Conservation (phyloP, 2,113 vertebrate genomes). For the Uropsilus gracilis region DNA sequence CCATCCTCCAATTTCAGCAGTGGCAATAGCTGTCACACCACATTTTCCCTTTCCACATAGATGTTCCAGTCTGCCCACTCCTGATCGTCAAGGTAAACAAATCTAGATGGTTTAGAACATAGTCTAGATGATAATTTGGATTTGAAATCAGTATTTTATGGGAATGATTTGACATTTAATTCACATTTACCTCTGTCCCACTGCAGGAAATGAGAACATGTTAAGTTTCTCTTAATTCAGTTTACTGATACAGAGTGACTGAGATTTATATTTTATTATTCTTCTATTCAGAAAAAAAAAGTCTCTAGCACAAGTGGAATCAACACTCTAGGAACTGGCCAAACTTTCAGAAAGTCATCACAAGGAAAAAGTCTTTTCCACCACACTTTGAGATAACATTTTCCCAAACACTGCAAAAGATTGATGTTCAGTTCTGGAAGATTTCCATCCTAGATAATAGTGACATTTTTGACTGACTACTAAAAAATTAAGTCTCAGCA, state of each 20-base stretch:
- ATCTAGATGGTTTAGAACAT: not conserved
- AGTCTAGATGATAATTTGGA: not conserved
- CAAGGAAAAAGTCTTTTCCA: not conserved
- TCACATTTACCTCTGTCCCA: not conserved
- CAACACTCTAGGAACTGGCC: not conserved
- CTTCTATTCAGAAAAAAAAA: not conserved
- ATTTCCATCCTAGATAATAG: not conserved
- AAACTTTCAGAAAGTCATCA: not conserved
- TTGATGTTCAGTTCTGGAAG: not conserved
- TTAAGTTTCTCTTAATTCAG: not conserved
- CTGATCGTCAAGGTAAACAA: not conserved
- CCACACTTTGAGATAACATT: not conserved
- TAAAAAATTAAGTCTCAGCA: not conserved
- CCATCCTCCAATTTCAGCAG: not conserved
- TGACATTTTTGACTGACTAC: not conserved
- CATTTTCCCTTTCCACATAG: not conserved
- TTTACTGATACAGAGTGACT: not conserved
- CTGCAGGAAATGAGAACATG: not conserved
- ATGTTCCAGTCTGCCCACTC: not conserved
- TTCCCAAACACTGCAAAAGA: not conserved
- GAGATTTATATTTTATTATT: not conserved
- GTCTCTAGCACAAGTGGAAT: not conserved
- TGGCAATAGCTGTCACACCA: not conserved
- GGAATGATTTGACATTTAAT: not conserved
- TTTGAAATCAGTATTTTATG: not conserved